These are phyloP conservation scores for Ctena decussata DNA, from an alignment of 2,888 invertebrate genomes.

Conservation along the genomic window DNA sequence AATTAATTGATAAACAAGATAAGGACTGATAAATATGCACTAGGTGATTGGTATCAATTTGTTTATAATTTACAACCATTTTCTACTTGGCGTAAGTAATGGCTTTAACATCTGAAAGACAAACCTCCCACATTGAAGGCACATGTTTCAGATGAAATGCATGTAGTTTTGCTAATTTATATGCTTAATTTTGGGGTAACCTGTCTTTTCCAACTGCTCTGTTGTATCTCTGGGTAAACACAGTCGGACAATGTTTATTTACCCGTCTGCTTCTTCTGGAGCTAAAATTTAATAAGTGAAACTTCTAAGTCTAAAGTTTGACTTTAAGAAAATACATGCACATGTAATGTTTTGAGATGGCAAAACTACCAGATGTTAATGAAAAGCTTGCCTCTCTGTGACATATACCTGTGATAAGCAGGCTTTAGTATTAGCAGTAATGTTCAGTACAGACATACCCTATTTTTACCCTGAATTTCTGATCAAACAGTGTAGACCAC, in stretches of 20 bases:
- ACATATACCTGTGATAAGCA: no score
- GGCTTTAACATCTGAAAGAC: slow-evolving; percentile 54
- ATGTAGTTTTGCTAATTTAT: not conserved
- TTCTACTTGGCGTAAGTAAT: slow-evolving; percentile 60
- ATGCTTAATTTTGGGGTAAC: not conserved
- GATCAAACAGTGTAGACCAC: no score
- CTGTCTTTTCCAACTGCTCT: not conserved
- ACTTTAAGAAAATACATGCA: no score
- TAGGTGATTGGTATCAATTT: slow-evolving; percentile 64
- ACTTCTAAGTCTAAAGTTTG: no score
- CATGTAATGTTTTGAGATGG: no score
- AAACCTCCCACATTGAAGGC: slow-evolving; percentile 51
- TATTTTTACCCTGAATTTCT: no score
- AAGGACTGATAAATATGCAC: slow-evolving; percentile 58
- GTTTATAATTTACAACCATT: slow-evolving; percentile 67
- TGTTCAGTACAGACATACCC: no score
- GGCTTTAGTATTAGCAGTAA: no score
- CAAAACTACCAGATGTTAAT: no score
- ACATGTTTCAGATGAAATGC: not conserved
- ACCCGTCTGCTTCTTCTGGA: no score
- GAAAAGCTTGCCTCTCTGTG: no score
- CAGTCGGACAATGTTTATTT: not conserved
- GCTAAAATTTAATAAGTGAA: no score
- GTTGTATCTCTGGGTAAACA: not conserved
- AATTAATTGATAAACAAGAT: slow-evolving; percentile 68